Conservation (phyloP, 1,140 invertebrate genomes). For the Agraylea sexmaculata region DNA sequence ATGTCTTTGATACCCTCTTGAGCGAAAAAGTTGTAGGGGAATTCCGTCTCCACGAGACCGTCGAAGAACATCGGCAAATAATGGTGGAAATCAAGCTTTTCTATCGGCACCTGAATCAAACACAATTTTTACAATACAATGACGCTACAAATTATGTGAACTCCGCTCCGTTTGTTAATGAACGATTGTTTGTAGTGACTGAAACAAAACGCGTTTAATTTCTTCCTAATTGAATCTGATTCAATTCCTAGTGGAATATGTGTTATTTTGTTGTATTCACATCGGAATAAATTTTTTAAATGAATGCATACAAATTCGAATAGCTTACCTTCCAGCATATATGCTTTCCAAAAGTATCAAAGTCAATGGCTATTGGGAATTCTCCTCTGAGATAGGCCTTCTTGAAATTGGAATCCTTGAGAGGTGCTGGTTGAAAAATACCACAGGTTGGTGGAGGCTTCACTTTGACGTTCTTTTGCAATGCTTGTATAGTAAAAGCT, state of each 20-base stretch:
- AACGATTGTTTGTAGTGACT: too few species aligned
- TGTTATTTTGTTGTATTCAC: background rate
- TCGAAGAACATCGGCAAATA: conserved; percentile 92
- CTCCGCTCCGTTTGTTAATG: too few species aligned
- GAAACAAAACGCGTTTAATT: too few species aligned
- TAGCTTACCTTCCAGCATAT: conserved; percentile 71
- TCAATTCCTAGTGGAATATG: background rate
- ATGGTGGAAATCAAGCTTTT: conserved; percentile 83
- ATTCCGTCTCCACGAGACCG: conserved; percentile 72
- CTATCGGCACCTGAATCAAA: conserved; percentile 60
- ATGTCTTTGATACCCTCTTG: conserved; percentile 80
- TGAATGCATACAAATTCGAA: background rate
- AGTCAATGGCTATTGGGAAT: conserved; percentile 75
- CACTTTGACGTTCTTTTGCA: conserved; percentile 62
- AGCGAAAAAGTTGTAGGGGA: conserved; percentile 82
- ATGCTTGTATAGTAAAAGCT: conserved; percentile 66
- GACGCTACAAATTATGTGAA: too few species aligned
- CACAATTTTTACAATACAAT: too few species aligned
- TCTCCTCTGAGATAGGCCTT: conserved; percentile 78
- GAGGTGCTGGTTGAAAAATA: conserved; percentile 40
- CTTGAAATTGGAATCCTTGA: conserved; percentile 61
- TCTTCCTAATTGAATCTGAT: too few species aligned
- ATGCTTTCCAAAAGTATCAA: conserved; percentile 61
- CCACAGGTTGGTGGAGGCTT: conserved; percentile 49
- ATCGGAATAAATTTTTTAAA: conserved; percentile 9